A percentile compares a stretch with the other conserved stretches of the same genome.
Evolutionary conservation across 1,140 invertebrate species (phyloP).

Genomic region (Bombus sylvicola): DNA sequence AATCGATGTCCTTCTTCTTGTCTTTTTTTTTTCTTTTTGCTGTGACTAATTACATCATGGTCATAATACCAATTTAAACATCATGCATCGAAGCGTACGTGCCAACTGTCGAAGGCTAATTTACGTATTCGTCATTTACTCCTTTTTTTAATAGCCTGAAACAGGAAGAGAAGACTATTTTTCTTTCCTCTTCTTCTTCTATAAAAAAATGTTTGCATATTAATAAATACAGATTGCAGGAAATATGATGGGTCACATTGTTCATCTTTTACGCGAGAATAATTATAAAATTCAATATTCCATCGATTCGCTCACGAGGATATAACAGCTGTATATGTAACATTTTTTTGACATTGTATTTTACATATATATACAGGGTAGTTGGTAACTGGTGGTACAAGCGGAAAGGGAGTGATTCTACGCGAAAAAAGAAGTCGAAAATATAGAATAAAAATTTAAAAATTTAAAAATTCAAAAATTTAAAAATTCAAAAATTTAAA

Average conservation of each 20-base stretch:
- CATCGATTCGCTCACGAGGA: background rate
- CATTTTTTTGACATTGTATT: too few species aligned
- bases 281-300: background rate
- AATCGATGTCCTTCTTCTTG: background rate
- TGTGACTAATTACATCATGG: background rate
- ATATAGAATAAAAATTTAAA: too few species aligned
- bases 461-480: too few species aligned
- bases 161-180: background rate
- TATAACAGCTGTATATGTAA: too few species aligned
- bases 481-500: too few species aligned
- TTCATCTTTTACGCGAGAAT: background rate
- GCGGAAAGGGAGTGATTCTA: too few species aligned
- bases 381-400: too few species aligned
- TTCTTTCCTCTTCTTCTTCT: too few species aligned
- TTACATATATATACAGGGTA: too few species aligned
- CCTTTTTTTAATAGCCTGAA: background rate
- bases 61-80: background rate
- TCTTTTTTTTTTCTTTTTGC: background rate
- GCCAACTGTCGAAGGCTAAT: background rate
- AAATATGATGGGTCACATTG: background rate
- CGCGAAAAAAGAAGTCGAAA: too few species aligned
- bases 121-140: background rate
- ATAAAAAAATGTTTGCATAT: background rate
- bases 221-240: background rate
- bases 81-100: background rate